These are phyloP conservation scores for Centropyge bicolor DNA, from an alignment of 2,797 vertebrate genomes.

Conservation along the genomic window DNA sequence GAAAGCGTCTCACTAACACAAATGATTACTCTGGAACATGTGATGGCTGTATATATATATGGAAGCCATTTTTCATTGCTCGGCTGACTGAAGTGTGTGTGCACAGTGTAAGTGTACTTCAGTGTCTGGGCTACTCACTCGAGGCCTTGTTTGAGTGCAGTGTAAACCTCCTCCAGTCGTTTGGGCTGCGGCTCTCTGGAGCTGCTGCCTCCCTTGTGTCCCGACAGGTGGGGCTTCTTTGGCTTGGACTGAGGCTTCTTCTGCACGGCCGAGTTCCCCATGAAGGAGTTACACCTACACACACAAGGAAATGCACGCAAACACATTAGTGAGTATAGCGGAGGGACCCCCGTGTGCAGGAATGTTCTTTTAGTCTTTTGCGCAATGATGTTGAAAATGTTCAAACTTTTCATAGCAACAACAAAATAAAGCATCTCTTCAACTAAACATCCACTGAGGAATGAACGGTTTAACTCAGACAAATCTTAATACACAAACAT, in stretches of 20 bases:
- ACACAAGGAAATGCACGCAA: constrained; percentile 38
- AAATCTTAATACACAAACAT: neutral
- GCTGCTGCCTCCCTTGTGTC: constrained; percentile 90
- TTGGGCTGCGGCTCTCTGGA: constrained; percentile 95
- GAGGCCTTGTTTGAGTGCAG: constrained; percentile 92
- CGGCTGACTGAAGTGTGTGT: neutral
- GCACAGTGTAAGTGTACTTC: neutral
- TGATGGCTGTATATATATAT: neutral
- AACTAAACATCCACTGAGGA: neutral
- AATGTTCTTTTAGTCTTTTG: neutral
- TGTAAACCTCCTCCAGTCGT: constrained; percentile 94
- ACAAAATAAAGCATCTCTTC: neutral
- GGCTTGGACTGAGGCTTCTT: constrained; percentile 97
- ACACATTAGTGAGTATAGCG: neutral
- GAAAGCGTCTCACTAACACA: neutral
- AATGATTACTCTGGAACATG: neutral
- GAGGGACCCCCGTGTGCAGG: neutral
- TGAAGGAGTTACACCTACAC: constrained; percentile 97
- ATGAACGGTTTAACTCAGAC: neutral
- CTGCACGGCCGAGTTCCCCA: constrained; percentile 92
- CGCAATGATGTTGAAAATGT: neutral
- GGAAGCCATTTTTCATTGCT: neutral
- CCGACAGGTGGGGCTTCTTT: constrained; percentile 94
- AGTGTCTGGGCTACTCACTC: constrained; percentile 86
- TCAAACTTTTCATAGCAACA: neutral